These are phyloP conservation scores for Pseudococcus jackbeardsleyi DNA, from an alignment of 2,888 invertebrate genomes.

Conservation along the genomic window DNA sequence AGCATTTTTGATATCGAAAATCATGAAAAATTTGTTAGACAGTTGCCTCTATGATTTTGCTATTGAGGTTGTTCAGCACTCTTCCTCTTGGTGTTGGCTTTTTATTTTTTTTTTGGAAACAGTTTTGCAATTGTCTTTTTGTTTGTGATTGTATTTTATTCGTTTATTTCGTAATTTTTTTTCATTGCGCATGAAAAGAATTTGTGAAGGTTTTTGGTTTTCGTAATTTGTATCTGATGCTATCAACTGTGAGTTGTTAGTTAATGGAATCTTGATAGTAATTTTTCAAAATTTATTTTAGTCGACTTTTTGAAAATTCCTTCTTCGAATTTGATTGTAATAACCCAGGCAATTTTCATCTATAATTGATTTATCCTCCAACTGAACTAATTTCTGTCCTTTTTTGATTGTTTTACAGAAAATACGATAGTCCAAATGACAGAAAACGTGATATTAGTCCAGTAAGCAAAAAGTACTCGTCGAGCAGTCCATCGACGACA, in stretches of 20 bases:
- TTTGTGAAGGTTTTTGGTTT: neutral
- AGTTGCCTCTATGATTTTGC: neutral
- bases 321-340: too few species aligned
- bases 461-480: conserved; percentile 18
- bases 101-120: neutral
- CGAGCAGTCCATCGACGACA: conserved; percentile 8
- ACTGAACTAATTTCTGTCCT: neutral
- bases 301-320: too few species aligned
- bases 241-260: too few species aligned
- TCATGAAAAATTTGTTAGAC: too few species aligned
- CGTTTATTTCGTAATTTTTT: neutral
- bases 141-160: neutral
- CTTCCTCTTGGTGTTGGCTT: conserved; percentile 49
- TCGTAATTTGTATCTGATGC: neutral
- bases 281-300: too few species aligned
- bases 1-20: neutral
- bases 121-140: neutral
- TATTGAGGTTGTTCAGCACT: conserved; percentile 11
- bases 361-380: neutral
- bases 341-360: too few species aligned
- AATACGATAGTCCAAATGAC: conserved; percentile 36
- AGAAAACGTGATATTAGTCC: conserved; percentile 52
- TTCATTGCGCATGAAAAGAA: neutral
- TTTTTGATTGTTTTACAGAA: neutral
- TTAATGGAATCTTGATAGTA: too few species aligned